Evolutionary conservation across 53 echinoderm and acorn worm genomes (phyloP), one percentile per base, ranked within the genome.

Genomic region (Hippasteria phrygiana): DNA sequence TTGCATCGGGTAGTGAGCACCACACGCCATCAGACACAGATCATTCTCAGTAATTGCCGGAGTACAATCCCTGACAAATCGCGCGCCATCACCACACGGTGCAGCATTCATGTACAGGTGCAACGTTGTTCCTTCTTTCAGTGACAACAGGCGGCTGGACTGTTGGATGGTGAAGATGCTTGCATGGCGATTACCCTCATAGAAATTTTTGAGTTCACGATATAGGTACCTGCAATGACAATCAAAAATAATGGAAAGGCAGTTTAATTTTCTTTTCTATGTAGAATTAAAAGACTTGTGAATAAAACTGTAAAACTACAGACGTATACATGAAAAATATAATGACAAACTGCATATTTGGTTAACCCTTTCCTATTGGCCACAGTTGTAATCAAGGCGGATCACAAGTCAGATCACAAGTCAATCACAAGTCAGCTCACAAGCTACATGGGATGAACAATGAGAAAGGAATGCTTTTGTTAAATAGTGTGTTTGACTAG

Each of bases 81-180:
- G 74, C 20, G 93, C 87, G 18, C 89, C 98, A 92, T 98, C 98
- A 63, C 98, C 98, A 43, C 34, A 37, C 4, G 98, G 98, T 40
- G 98, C 94, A 69, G 94, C 63, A 36, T 98, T 98, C 89, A 97
- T 62, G 55, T 95, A 98, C 5, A 98, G 91, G 70, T 98, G 98
- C 55, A 98, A 94, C n/a, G 91, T 90, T 0, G 96, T 78, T 22
- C 88, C 84, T 32, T 93, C 87, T 66, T 71, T 90, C 46, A 96
- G 17, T 0, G 74, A 56, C 54, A 96, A 62, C 1, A 93, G 62
- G 38, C 56, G 91, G 9, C 88, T 88, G 20, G 45, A 51, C 14
- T 46, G 66, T 51, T 47, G 78, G 45, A 0, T 92, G 90, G 35
- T 43, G 64, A 92, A 69, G 73, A 96, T 90, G 39, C 92, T 90